Conservation (phyloP, 2,888 invertebrate genomes). For the Erebia epiphron region DNA sequence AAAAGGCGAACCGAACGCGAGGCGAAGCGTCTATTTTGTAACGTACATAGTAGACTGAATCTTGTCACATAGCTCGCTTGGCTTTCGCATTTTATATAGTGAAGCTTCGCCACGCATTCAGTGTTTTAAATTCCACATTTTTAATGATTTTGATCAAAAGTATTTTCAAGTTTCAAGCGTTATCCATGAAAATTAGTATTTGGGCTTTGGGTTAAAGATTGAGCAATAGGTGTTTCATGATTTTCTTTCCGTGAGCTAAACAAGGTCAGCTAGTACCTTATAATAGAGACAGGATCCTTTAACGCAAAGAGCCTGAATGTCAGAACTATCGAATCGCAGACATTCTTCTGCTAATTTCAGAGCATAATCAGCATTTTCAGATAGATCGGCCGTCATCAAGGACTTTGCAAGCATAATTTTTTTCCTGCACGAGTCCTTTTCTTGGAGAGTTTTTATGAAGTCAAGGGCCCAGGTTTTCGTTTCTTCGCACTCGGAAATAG, state of each 20-base stretch:
- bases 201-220: too few species aligned
- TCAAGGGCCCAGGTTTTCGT: background rate
- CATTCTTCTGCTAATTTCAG: conserved; percentile 9
- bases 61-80: too few species aligned
- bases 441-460: background rate
- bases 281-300: conserved; percentile 2
- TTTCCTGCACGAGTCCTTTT: background rate
- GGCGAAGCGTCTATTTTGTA: too few species aligned
- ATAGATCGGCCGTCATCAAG: background rate
- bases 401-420: background rate
- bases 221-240: too few species aligned
- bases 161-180: background rate
- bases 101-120: too few species aligned
- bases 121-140: too few species aligned
- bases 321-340: background rate
- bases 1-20: too few species aligned
- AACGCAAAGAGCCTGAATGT: background rate
- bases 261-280: background rate
- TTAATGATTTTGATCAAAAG: background rate
- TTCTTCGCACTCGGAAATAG: background rate
- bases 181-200: too few species aligned
- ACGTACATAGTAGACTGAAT: too few species aligned
- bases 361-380: background rate
- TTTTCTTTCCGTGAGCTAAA: too few species aligned
- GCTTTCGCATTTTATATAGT: too few species aligned